These are phyloP conservation scores for Belgica antarctica DNA, from an alignment of 2,888 invertebrate genomes.

Conservation along the genomic window DNA sequence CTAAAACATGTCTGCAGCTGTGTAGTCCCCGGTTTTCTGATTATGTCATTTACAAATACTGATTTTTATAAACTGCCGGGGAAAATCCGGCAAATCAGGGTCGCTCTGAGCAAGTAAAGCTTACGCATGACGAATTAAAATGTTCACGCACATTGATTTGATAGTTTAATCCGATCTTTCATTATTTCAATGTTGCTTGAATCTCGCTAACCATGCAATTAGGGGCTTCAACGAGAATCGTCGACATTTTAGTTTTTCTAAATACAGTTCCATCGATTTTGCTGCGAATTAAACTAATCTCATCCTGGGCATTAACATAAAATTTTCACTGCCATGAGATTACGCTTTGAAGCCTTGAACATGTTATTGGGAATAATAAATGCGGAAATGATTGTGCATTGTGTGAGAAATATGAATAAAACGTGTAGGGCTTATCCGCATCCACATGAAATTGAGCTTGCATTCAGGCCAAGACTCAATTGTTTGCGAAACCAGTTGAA, in stretches of 20 bases:
- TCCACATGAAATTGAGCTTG: constrained; percentile 15
- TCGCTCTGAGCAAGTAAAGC: not conserved
- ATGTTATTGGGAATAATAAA: not conserved
- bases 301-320: constrained; percentile 6
- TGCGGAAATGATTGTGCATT: constrained; percentile 22
- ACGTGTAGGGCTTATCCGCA: constrained; percentile 16
- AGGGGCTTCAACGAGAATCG: too few species aligned
- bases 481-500: not conserved
- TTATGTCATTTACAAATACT: constrained; percentile 40
- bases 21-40: constrained; percentile 2
- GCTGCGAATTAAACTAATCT: constrained; percentile 20
- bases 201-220: not conserved
- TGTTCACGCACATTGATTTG: constrained; percentile 32
- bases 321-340: constrained; percentile 6
- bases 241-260: too few species aligned
- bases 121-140: not conserved
- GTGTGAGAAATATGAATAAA: constrained; percentile 17
- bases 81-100: not conserved
- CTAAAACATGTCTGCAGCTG: constrained; percentile 37
- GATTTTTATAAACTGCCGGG: constrained; percentile 5
- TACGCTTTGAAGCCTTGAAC: not conserved
- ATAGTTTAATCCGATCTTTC: constrained; percentile 42
- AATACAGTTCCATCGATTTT: constrained; percentile 18
- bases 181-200: not conserved
- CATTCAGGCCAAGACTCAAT: constrained; percentile 5